Percentiles rank a stretch among this genome's conserved stretches.
phyloP scores from a whole-genome alignment of 1,140 invertebrate species.

The Portunus trituberculatus region DNA sequence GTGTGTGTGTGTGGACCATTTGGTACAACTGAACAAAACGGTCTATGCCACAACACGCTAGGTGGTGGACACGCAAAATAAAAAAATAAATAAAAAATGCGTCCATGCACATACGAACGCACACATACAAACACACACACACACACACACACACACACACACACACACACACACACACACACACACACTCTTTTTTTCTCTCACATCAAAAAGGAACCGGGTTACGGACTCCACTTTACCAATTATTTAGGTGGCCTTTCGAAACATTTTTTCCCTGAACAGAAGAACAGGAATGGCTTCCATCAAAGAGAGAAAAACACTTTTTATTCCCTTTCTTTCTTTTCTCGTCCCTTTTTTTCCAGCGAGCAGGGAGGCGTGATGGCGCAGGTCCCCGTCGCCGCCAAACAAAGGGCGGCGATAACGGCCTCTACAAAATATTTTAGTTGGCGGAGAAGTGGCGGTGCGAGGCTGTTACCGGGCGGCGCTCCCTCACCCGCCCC shows the following conservation, averaged over 20 bases:
- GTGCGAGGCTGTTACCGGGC: not conserved
- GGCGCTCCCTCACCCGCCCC: not conserved
- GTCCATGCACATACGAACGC: too few relatives aligned
- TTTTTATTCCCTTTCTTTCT: not conserved
- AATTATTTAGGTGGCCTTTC: not conserved
- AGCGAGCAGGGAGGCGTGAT: not conserved
- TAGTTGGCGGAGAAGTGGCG: conserved; percentile 7
- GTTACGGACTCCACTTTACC: not conserved
- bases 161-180: too few relatives aligned
- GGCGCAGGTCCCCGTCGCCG: not conserved
- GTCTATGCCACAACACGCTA: too few relatives aligned
- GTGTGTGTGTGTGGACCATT: too few relatives aligned
- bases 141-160: too few relatives aligned
- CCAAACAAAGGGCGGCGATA: not conserved
- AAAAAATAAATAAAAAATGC: too few relatives aligned
- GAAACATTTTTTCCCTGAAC: not conserved
- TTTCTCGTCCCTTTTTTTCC: not conserved
- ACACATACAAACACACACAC: not conserved
- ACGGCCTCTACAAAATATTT: conserved; percentile 13
- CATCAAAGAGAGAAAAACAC: not conserved
- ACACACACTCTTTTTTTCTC: too few relatives aligned
- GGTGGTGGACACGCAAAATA: too few relatives aligned
- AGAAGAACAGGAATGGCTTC: not conserved
- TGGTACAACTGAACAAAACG: too few relatives aligned
- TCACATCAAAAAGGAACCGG: not conserved